These are phyloP conservation scores for Indicator maculatus DNA, from an alignment of 2,113 vertebrate species.

Conservation along the genomic window DNA sequence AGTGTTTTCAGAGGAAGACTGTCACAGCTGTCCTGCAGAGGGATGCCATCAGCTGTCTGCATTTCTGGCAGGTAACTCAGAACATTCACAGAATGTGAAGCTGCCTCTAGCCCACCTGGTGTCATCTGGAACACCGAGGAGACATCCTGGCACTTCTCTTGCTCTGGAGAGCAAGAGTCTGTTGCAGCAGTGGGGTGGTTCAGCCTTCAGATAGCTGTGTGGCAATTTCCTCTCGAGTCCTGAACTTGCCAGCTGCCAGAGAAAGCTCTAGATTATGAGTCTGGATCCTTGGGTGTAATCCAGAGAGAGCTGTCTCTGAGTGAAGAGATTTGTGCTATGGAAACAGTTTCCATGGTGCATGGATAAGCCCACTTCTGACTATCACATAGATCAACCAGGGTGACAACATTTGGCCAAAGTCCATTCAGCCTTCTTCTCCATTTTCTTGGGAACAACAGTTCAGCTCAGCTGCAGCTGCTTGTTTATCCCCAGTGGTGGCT, in stretches of 20 bases:
- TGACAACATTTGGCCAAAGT: neutral
- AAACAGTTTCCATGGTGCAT: constrained; percentile 45
- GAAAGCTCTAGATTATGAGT: constrained; percentile 11
- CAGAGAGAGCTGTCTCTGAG: neutral
- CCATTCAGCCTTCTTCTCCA: neutral
- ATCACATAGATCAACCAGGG: neutral
- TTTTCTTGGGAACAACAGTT: neutral
- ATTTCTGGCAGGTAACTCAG: neutral
- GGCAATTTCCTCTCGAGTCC: neutral
- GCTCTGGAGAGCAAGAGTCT: neutral
- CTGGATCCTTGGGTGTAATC: constrained; percentile 47
- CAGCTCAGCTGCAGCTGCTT: neutral
- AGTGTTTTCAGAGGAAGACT: neutral
- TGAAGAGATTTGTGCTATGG: constrained; percentile 40
- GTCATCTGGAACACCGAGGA: neutral
- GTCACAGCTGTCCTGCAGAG: neutral
- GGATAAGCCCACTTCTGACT: neutral
- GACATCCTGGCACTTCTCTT: neutral
- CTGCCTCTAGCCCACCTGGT: neutral
- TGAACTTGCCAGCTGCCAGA: neutral
- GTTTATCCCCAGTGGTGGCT: neutral
- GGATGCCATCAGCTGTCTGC: neutral
- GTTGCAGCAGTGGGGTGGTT: neutral
- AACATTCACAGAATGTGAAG: neutral
- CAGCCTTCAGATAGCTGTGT: neutral